Evolutionary conservation across 2,888 invertebrate species (phyloP).

Genomic region (Opisthograptis luteolata): DNA sequence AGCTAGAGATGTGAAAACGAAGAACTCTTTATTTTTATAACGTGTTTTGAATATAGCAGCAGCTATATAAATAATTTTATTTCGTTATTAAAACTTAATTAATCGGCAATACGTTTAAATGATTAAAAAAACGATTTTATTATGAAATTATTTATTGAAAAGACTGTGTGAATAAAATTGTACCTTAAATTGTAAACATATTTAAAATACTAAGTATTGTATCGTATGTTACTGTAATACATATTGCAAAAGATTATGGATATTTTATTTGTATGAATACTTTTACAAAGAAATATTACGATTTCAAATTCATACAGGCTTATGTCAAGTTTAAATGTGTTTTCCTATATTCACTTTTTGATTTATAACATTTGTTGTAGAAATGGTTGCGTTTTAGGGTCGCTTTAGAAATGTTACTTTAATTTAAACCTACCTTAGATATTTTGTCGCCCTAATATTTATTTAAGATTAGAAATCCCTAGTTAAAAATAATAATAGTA

Average conservation of each 20-base stretch:
- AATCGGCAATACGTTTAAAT: conserved; percentile 3
- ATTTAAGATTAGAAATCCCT: too few species aligned
- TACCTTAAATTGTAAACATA: conserved; percentile 19
- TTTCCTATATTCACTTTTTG: too few species aligned
- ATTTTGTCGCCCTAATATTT: too few species aligned
- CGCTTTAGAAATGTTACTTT: too few species aligned
- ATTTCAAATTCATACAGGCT: too few species aligned
- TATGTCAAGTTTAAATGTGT: too few species aligned
- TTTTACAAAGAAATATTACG: too few species aligned
- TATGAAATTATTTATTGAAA: conserved; percentile 37
- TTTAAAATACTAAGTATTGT: conserved; percentile 20
- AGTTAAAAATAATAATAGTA: background rate
- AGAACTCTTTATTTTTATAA: background rate
- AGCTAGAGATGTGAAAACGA: conserved; percentile 3
- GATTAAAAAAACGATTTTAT: conserved; percentile 16
- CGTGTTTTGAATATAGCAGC: background rate
- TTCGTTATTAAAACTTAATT: background rate
- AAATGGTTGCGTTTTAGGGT: too few species aligned
- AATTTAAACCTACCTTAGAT: too few species aligned
- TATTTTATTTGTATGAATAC: background rate
- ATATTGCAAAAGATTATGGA: too few species aligned
- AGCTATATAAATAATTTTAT: background rate
- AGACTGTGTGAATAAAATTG: conserved; percentile 39
- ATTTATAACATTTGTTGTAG: too few species aligned
- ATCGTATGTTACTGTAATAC: conserved; percentile 1